These are phyloP conservation scores for Orussus abietinus DNA, from an alignment of 1,140 invertebrate species.

Conservation along the genomic window DNA sequence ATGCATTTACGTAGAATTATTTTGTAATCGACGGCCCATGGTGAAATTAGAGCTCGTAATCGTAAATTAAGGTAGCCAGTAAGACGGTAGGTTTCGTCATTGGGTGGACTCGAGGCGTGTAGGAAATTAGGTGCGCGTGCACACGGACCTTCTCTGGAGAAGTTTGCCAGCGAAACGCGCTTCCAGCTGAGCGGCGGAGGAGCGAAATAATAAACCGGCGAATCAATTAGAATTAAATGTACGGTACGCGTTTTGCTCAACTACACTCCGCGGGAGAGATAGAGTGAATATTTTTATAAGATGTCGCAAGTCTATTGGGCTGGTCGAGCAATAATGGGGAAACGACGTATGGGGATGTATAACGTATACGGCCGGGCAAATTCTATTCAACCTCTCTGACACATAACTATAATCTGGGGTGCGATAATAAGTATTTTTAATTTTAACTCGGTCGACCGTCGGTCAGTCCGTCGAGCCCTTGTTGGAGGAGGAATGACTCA, in stretches of 20 bases:
- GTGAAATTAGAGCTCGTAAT: conserved; percentile 11
- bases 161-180: too few relatives aligned
- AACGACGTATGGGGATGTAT: too few relatives aligned
- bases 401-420: too few relatives aligned
- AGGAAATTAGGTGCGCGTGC: conserved; percentile 8
- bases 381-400: too few relatives aligned
- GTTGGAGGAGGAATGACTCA: too few relatives aligned
- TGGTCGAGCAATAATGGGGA: too few relatives aligned
- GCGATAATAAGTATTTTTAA: too few relatives aligned
- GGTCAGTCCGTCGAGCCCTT: too few relatives aligned
- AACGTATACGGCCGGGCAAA: too few relatives aligned
- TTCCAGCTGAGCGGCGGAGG: background rate
- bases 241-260: conserved; percentile 23
- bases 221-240: conserved; percentile 9
- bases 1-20: conserved; percentile 41
- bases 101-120: conserved; percentile 7
- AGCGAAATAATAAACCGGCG: conserved; percentile 5
- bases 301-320: conserved; percentile 11
- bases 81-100: conserved; percentile 18
- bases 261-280: background rate
- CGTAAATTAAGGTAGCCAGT: conserved; percentile 12
- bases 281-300: conserved; percentile 42
- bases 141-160: too few relatives aligned
- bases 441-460: too few relatives aligned
- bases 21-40: conserved; percentile 26